Conservation (phyloP, 2,113 vertebrate genomes). For the Sorex fumeus region DNA sequence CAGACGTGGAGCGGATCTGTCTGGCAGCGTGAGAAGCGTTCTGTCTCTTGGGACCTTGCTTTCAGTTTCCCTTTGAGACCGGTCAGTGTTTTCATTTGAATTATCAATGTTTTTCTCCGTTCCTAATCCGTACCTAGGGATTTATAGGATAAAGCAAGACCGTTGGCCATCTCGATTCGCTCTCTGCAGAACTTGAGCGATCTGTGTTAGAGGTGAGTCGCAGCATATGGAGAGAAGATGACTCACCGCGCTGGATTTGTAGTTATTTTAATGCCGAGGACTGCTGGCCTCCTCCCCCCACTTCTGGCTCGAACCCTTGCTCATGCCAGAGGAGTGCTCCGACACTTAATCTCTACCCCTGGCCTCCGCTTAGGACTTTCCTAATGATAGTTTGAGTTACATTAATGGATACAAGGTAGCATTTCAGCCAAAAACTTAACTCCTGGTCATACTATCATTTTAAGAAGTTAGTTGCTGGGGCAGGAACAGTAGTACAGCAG, state of each 20-base stretch:
- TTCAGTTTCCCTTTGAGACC: neutral
- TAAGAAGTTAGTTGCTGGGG: neutral
- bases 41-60: neutral
- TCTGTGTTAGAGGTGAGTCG: neutral
- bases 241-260: neutral
- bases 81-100: constrained; percentile 43
- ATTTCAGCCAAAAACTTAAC: constrained; percentile 40
- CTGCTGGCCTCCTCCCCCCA: neutral
- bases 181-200: neutral
- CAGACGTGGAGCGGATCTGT: neutral
- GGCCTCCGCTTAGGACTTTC: neutral
- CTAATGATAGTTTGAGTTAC: constrained; percentile 46
- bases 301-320: no score
- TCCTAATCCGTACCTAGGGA: constrained; percentile 10
- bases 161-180: neutral
- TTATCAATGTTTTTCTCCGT: neutral
- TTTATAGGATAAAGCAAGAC: constrained; percentile 42
- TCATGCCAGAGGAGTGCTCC: no score
- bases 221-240: neutral
- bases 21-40: neutral
- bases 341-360: no score
- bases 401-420: neutral
- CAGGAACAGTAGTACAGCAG: no score
- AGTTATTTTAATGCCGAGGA: constrained; percentile 7
- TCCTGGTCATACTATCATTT: neutral